Evolutionary conservation across 2,797 vertebrate species (phyloP).

Genomic region (Adrianichthys oophorus): DNA sequence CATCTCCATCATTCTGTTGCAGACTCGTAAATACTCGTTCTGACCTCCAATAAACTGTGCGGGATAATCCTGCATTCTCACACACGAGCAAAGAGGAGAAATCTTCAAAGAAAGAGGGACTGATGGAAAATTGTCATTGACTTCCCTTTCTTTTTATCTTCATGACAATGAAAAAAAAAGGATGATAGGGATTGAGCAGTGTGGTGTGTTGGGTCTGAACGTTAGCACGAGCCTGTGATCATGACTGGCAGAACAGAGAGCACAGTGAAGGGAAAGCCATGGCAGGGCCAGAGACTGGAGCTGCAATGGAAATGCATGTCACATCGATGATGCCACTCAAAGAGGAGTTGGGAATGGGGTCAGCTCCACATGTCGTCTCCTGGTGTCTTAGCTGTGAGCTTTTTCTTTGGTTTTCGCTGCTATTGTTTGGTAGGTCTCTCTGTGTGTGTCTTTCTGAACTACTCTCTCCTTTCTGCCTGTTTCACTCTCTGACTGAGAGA

Average conservation of each 20-base stretch:
- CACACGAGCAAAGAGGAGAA: slow-evolving; percentile 41
- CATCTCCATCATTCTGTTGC: slow-evolving; percentile 11
- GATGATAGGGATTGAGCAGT: slow-evolving; percentile 28
- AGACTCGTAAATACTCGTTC: slow-evolving; percentile 49
- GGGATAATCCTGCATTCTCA: slow-evolving; percentile 57
- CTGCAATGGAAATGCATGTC: slow-evolving; percentile 69
- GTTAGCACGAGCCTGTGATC: slow-evolving; percentile 53
- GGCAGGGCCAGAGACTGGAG: slow-evolving; percentile 46
- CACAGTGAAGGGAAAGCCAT: slow-evolving; percentile 34
- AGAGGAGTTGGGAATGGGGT: slow-evolving; percentile 64
- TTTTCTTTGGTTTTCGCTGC: slow-evolving; percentile 35
- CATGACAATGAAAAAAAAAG: slow-evolving; percentile 43
- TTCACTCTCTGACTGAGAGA: slow-evolving; percentile 27
- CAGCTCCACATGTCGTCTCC: slow-evolving; percentile 45
- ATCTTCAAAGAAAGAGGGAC: slow-evolving; percentile 50
- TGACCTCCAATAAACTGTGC: slow-evolving; percentile 43
- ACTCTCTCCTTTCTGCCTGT: slow-evolving; percentile 24
- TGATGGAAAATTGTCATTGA: slow-evolving; percentile 65
- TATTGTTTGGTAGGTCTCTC: slow-evolving; percentile 44
- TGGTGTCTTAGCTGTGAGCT: slow-evolving; percentile 29
- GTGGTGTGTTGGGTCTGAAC: slow-evolving; percentile 31
- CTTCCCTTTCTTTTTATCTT: slow-evolving; percentile 61
- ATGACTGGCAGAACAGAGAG: slow-evolving; percentile 52
- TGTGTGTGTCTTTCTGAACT: slow-evolving; percentile 16
- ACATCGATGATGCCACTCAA: slow-evolving; percentile 71